phyloP scores from a whole-genome alignment of 2,888 invertebrate genomes.

The Machimus atricapillus region DNA sequence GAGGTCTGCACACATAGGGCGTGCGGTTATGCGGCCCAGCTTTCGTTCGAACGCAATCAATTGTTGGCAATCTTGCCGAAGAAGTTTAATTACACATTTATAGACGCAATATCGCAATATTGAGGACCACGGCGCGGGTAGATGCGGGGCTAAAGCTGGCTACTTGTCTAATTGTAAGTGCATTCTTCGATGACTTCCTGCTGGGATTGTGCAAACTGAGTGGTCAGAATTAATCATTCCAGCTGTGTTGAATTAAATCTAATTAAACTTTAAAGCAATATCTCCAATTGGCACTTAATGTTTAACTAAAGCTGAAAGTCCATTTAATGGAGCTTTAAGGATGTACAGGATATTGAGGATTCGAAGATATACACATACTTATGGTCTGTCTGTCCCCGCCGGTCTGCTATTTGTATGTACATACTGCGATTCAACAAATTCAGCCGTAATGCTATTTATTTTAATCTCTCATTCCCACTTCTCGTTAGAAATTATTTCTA shows the following conservation, averaged over 20 bases:
- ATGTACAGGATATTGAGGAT: background rate
- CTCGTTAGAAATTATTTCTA: background rate
- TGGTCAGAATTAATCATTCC: background rate
- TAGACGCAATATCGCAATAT: background rate
- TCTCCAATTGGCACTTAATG: background rate
- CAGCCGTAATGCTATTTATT: background rate
- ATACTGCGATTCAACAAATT: background rate
- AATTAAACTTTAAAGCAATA: background rate
- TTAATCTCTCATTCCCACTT: background rate
- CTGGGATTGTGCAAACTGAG: background rate
- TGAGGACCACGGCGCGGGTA: background rate
- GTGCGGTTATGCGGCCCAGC: background rate
- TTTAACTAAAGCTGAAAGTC: background rate
- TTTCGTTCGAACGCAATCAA: constrained; percentile 1
- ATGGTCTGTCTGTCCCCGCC: background rate
- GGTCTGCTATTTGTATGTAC: background rate
- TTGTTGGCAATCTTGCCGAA: constrained; percentile 6
- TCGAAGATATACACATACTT: background rate
- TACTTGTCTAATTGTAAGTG: constrained; percentile 6
- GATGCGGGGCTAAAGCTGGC: background rate
- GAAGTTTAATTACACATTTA: background rate
- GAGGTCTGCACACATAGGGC: background rate
- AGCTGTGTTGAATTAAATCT: background rate
- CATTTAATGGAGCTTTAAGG: background rate
- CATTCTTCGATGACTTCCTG: constrained; percentile 2